These are phyloP conservation scores for Hippocampus comes DNA, from an alignment of 2,113 vertebrate genomes.

Conservation along the genomic window DNA sequence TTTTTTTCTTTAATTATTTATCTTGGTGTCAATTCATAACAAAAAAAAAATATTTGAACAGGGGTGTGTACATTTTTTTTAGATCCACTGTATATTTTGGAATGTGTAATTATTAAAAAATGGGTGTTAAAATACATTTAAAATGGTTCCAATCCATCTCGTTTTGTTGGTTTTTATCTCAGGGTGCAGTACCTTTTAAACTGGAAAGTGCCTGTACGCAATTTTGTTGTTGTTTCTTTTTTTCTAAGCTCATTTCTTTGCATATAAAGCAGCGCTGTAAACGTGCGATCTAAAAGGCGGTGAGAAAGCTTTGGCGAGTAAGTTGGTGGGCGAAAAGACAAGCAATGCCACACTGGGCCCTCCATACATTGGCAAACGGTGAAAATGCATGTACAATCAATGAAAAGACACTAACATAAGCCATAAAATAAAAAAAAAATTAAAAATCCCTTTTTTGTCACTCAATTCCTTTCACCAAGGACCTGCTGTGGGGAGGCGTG, in stretches of 20 bases:
- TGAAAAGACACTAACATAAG: neutral
- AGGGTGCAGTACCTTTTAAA: neutral
- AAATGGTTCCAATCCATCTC: too few relatives aligned
- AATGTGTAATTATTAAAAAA: neutral
- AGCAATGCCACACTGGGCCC: neutral
- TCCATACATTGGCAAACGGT: conserved; percentile 39
- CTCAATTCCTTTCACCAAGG: neutral
- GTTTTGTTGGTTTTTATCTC: neutral
- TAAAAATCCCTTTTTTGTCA: neutral
- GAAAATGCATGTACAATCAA: conserved; percentile 28
- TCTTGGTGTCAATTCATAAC: neutral
- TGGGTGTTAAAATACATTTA: neutral
- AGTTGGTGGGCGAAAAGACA: conserved; percentile 36
- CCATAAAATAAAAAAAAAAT: neutral
- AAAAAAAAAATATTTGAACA: neutral
- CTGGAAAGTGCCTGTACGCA: neutral
- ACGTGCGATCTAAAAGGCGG: conserved; percentile 55
- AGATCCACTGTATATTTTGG: neutral
- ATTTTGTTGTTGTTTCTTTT: conserved; percentile 46
- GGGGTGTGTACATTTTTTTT: neutral
- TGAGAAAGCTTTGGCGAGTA: conserved; percentile 59
- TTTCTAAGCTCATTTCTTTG: neutral
- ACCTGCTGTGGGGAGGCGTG: neutral
- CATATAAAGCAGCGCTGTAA: conserved; percentile 66
- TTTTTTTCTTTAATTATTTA: neutral